Conservation (phyloP, 2,113 vertebrate species). For the Canis aureus region DNA sequence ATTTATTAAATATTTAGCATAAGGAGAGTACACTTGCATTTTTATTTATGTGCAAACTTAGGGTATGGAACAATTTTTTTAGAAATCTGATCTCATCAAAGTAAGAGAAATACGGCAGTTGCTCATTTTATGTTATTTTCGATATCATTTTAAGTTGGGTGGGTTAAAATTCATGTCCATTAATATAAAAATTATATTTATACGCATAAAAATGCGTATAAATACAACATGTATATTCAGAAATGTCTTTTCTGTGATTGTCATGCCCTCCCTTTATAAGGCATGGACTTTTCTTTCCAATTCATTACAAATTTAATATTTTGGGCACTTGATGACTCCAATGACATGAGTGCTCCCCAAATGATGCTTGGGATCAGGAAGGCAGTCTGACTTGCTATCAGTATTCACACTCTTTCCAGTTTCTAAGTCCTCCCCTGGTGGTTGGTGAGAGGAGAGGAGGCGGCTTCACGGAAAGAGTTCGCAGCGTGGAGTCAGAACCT, state of each 20-base stretch:
- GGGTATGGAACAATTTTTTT: background rate
- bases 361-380: background rate
- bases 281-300: background rate
- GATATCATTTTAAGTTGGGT: background rate
- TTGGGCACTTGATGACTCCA: background rate
- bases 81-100: background rate
- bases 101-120: background rate
- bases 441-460: background rate
- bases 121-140: background rate
- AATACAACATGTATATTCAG: background rate
- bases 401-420: background rate
- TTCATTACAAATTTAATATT: background rate
- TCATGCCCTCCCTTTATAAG: background rate
- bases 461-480: background rate
- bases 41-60: slow-evolving; percentile 2
- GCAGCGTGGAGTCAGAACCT: background rate
- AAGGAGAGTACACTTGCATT: background rate
- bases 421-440: background rate
- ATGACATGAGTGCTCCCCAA: background rate
- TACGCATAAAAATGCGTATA: background rate
- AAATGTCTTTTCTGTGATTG: slow-evolving; percentile 20
- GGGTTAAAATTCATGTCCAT: background rate
- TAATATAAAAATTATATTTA: background rate
- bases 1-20: background rate
- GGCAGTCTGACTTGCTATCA: slow-evolving; percentile 15